These are phyloP conservation scores for Lycorma delicatula DNA, from an alignment of 1,140 invertebrate genomes.

Conservation along the genomic window DNA sequence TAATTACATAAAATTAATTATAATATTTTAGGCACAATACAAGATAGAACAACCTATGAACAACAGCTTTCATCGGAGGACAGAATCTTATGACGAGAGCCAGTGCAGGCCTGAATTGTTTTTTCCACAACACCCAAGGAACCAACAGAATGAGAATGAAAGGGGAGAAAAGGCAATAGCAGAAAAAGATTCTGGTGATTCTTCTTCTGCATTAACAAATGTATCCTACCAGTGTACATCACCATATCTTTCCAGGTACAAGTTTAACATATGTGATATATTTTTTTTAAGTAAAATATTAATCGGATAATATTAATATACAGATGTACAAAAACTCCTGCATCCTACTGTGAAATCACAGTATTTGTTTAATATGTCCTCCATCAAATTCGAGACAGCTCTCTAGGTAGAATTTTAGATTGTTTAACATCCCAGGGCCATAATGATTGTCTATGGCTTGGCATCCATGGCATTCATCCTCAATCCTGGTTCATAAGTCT, in stretches of 20 bases:
- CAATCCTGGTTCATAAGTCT: too few relatives aligned
- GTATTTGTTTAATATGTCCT: too few relatives aligned
- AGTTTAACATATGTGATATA: neutral
- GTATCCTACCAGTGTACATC: slow-evolving; percentile 16
- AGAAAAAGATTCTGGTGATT: slow-evolving; percentile 16
- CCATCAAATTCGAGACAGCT: too few relatives aligned
- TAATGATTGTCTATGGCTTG: too few relatives aligned
- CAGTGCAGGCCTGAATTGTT: slow-evolving; percentile 30
- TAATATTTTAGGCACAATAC: slow-evolving; percentile 13
- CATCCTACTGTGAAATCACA: too few relatives aligned
- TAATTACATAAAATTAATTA: neutral
- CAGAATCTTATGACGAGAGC: slow-evolving; percentile 37
- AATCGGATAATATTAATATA: too few relatives aligned
- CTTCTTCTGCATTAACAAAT: slow-evolving; percentile 7
- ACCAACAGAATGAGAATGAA: neutral
- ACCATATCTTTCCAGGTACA: slow-evolving; percentile 16
- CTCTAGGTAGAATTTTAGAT: too few relatives aligned
- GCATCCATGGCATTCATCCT: too few relatives aligned
- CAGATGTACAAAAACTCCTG: too few relatives aligned
- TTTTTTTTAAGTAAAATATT: too few relatives aligned
- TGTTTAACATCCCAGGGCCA: too few relatives aligned
- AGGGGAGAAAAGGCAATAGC: neutral
- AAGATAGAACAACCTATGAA: slow-evolving; percentile 12
- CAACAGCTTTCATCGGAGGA: slow-evolving; percentile 30
- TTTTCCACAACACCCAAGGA: slow-evolving; percentile 13